phyloP scores from a whole-genome alignment of 2,888 invertebrate genomes.

The Lampropteryx suffumata region DNA sequence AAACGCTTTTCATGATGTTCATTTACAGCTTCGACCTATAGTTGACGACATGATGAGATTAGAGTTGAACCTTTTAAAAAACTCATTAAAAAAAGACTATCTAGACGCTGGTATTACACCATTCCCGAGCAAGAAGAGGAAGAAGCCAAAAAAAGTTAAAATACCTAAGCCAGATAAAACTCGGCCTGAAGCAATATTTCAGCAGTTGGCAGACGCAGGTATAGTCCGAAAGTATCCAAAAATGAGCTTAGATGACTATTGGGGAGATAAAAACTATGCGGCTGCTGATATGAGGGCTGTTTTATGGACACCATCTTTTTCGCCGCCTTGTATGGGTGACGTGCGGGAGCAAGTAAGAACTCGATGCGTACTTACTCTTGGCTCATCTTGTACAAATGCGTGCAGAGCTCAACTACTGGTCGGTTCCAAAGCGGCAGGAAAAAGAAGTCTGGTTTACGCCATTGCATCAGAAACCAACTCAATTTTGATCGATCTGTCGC shows the following conservation, averaged over 20 bases:
- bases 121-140: constrained; percentile 60
- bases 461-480: constrained; percentile 89
- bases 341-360: constrained; percentile 83
- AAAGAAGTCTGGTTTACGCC: constrained; percentile 87
- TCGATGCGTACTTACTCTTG: constrained; percentile 84
- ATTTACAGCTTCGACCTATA: constrained; percentile 85
- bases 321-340: constrained; percentile 83
- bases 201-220: constrained; percentile 86
- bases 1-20: constrained; percentile 84
- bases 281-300: constrained; percentile 77
- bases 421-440: constrained; percentile 88
- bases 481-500: constrained; percentile 89
- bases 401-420: constrained; percentile 85
- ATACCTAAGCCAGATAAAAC: constrained; percentile 85
- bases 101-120: constrained; percentile 40
- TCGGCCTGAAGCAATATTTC: constrained; percentile 85
- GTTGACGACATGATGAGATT: constrained; percentile 87
- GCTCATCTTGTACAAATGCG: constrained; percentile 64
- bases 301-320: constrained; percentile 69
- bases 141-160: constrained; percentile 66
- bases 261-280: constrained; percentile 87
- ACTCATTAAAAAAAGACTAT: constrained; percentile 74
- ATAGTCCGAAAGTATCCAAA: constrained; percentile 86
- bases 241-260: constrained; percentile 83
- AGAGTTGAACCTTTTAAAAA: constrained; percentile 80